A percentile compares a stretch with the other conserved stretches of the same genome.
Conservation (phyloP, 2,888 invertebrate genomes). For the Drosophila hamatofila region DNA sequence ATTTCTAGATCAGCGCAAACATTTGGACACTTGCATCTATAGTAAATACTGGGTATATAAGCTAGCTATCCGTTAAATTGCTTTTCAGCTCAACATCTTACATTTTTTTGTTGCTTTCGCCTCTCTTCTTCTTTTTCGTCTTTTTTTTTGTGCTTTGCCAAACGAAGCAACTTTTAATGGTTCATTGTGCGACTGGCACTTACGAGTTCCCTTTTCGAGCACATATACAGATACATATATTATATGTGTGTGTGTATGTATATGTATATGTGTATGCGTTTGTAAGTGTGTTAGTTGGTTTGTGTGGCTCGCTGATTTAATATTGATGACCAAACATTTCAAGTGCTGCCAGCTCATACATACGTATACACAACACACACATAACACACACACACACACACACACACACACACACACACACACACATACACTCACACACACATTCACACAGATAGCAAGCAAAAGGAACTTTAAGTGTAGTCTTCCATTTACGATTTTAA, state of each 20-base stretch:
- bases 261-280: conserved; percentile 13
- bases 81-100: conserved; percentile 11
- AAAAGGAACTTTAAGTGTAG: conserved; percentile 32
- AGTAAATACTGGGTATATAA: conserved; percentile 19
- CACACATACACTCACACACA: conserved; percentile 9
- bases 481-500: conserved; percentile 31
- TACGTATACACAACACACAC: conserved; percentile 11
- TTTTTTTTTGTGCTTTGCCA: conserved; percentile 38
- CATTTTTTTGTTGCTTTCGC: conserved; percentile 33
- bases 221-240: conserved; percentile 4
- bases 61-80: neutral
- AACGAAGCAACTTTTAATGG: conserved; percentile 78
- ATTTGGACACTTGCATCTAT: neutral
- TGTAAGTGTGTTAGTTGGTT: conserved; percentile 46
- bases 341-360: conserved; percentile 60
- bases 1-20: neutral
- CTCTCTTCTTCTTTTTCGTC: neutral
- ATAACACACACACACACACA: conserved; percentile 8
- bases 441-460: conserved; percentile 1
- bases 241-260: conserved; percentile 20
- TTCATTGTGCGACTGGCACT: conserved; percentile 73
- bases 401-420: conserved; percentile 22
- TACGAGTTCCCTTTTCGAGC: conserved; percentile 53
- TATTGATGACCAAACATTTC: conserved; percentile 79
- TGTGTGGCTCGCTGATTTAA: conserved; percentile 73